phyloP scores from a whole-genome alignment of 2,888 invertebrate genomes.

The Artemia sp. region DNA sequence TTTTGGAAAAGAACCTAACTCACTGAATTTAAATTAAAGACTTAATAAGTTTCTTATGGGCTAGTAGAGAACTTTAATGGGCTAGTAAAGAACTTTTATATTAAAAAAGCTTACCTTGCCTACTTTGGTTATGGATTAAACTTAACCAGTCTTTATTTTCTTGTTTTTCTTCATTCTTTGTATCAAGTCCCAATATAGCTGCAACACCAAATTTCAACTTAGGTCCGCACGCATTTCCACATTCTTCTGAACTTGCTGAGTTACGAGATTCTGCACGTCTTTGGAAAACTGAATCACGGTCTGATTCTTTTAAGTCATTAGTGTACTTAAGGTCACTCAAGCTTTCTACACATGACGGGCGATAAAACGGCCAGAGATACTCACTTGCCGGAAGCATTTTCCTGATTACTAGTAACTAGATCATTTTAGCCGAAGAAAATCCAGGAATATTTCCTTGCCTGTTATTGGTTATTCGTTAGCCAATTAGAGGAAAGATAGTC shows the following conservation, averaged over 20 bases:
- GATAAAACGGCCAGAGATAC: slow-evolving; percentile 10
- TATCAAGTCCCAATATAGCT: slow-evolving; percentile 59
- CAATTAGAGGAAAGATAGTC: too few species aligned
- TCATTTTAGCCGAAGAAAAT: too few species aligned
- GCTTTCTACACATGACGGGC: background rate
- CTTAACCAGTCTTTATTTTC: slow-evolving; percentile 9
- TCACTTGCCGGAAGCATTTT: slow-evolving; percentile 15
- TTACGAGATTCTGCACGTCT: background rate
- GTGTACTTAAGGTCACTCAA: background rate
- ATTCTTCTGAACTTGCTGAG: background rate
- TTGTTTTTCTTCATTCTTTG: slow-evolving; percentile 28
- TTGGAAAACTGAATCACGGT: too few species aligned
- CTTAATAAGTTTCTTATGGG: too few species aligned
- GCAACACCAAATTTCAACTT: slow-evolving; percentile 71
- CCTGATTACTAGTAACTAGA: background rate
- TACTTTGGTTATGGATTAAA: background rate
- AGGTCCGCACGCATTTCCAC: background rate
- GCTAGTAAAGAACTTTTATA: too few species aligned
- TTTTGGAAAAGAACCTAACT: too few species aligned
- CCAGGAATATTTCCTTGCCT: too few species aligned
- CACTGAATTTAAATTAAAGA: too few species aligned
- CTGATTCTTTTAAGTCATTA: too few species aligned
- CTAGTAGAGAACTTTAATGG: background rate
- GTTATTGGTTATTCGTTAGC: too few species aligned
- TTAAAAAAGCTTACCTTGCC: background rate